Percentiles rank a stretch among this genome's conserved stretches.
phyloP scores from a whole-genome alignment of 1,140 invertebrate genomes.

The Cydia fagiglandana region DNA sequence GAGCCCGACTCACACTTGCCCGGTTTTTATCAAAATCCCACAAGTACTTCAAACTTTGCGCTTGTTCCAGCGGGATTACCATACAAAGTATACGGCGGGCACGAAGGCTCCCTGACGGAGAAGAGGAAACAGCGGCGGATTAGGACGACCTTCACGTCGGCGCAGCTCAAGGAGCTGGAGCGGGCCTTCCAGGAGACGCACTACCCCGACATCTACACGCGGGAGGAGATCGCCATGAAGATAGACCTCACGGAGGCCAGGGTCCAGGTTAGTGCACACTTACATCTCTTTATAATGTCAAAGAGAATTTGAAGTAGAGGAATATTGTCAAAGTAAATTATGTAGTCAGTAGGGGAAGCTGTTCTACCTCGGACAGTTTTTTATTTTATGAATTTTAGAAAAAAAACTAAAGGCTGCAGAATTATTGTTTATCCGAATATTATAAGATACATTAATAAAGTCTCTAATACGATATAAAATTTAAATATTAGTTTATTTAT shows the following conservation, averaged over 20 bases:
- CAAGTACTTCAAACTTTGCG: background rate
- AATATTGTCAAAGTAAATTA: too few relatives aligned
- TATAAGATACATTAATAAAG: too few relatives aligned
- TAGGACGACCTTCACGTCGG: constrained; percentile 97
- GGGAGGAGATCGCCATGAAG: constrained; percentile 99
- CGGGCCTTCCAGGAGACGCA: constrained; percentile 98
- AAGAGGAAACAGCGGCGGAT: constrained; percentile 96
- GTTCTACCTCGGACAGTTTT: too few relatives aligned
- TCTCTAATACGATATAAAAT: too few relatives aligned
- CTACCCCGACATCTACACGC: constrained; percentile 99
- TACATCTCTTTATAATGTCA: background rate
- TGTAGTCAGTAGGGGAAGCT: too few relatives aligned
- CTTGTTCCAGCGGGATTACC: constrained; percentile 85
- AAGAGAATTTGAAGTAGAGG: too few relatives aligned
- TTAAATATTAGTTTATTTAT: too few relatives aligned
- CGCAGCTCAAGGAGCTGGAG: constrained; percentile 97
- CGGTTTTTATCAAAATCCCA: too few relatives aligned
- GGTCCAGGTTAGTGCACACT: constrained; percentile 90
- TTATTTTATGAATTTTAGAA: too few relatives aligned
- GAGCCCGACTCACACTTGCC: too few relatives aligned
- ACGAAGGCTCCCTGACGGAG: constrained; percentile 90
- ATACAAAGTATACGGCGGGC: constrained; percentile 92
- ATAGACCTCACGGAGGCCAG: constrained; percentile 98
- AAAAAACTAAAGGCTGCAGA: too few relatives aligned
- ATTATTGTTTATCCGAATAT: too few relatives aligned